Percentiles rank a stretch among this genome's conserved stretches.
Evolutionary conservation across 2,888 invertebrate species (phyloP).

Genomic region (Eumerus sabulonum): DNA sequence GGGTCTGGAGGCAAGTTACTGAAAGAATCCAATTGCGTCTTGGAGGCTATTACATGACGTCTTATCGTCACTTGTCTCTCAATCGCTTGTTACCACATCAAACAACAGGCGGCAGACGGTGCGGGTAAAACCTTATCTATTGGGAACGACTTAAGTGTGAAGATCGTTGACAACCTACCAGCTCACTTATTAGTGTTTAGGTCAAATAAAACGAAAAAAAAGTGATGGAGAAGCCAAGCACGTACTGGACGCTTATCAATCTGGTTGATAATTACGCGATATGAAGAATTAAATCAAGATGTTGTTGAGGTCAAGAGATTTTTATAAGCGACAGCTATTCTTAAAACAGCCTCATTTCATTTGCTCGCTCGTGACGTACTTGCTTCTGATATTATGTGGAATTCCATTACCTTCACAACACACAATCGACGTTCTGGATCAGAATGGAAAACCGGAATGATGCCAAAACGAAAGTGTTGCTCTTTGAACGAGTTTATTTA

Average conservation of each 20-base stretch:
- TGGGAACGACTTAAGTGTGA: conserved; percentile 30
- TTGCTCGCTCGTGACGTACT: too few species aligned
- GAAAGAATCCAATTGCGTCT: conserved; percentile 6
- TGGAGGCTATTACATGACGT: conserved; percentile 4
- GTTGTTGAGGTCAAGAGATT: conserved; percentile 27
- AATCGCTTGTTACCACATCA: conserved; percentile 7
- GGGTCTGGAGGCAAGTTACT: neutral
- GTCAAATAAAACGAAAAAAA: conserved; percentile 20
- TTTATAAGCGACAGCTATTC: neutral
- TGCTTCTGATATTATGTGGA: too few species aligned
- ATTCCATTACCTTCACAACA: too few species aligned
- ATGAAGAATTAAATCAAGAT: conserved; percentile 15
- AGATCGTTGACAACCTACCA: conserved; percentile 36
- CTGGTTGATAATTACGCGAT: conserved; percentile 26
- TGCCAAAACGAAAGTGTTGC: too few species aligned
- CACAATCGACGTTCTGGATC: too few species aligned
- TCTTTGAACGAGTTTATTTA: too few species aligned
- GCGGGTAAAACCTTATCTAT: conserved; percentile 44
- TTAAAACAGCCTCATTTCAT: too few species aligned
- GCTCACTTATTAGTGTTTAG: conserved; percentile 25
- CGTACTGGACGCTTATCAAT: conserved; percentile 31
- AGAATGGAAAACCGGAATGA: too few species aligned
- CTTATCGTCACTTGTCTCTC: neutral
- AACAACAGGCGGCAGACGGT: neutral
- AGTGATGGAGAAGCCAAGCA: too few species aligned